phyloP scores from a whole-genome alignment of 2,888 invertebrate species.

The Hylaea fasciaria region DNA sequence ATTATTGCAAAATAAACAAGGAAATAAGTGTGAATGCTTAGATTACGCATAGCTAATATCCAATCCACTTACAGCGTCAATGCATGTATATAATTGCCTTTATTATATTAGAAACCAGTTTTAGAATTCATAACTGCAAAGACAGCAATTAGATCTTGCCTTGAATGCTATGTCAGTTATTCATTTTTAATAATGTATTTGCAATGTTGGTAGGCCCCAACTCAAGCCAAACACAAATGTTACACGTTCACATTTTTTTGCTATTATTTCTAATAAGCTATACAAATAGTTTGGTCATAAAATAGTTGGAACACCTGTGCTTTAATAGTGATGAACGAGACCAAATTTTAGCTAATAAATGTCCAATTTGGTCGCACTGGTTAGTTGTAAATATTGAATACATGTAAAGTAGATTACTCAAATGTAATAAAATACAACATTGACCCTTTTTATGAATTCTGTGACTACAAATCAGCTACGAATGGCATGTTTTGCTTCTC shows the following conservation, averaged over 20 bases:
- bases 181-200: constrained; percentile 8
- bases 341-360: constrained; percentile 2
- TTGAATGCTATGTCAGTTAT: constrained; percentile 59
- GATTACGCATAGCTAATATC: neutral
- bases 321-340: neutral
- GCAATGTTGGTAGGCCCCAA: neutral
- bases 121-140: constrained; percentile 56
- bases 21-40: neutral
- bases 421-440: no score
- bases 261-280: neutral
- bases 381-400: neutral
- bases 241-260: no score
- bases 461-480: no score
- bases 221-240: no score
- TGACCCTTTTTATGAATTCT: no score
- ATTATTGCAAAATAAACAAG: no score
- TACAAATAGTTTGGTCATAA: neutral
- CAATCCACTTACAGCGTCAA: constrained; percentile 1
- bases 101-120: constrained; percentile 61
- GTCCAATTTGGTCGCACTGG: neutral
- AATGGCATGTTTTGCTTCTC: no score
- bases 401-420: no score
- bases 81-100: constrained; percentile 41
- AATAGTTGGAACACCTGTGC: constrained; percentile 22
- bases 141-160: constrained; percentile 73